Percentiles rank a stretch among this genome's conserved stretches.
Evolutionary conservation across 2,888 invertebrate genomes (phyloP).

Genomic region (Podabrus alpinus): DNA sequence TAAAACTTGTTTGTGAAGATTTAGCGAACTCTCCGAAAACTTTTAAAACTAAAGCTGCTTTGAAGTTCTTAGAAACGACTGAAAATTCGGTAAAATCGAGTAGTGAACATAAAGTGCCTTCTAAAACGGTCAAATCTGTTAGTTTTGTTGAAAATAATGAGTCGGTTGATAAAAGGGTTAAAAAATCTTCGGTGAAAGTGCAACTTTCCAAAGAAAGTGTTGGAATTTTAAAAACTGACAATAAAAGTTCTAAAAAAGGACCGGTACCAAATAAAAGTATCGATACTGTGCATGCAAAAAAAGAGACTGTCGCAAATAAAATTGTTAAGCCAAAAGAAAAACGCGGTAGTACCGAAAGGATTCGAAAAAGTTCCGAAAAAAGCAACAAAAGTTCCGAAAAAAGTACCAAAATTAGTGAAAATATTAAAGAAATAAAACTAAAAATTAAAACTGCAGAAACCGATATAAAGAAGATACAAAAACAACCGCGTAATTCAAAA

Average conservation of each 20-base stretch:
- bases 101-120: neutral
- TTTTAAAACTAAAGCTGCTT: constrained; percentile 25
- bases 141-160: neutral
- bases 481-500: neutral
- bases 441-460: neutral
- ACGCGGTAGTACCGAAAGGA: neutral
- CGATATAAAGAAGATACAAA: neutral
- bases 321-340: neutral
- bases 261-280: neutral
- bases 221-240: neutral
- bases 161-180: neutral
- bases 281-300: neutral
- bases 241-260: neutral
- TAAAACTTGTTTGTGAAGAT: neutral
- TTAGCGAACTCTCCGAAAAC: neutral
- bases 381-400: neutral
- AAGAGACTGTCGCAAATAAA: neutral
- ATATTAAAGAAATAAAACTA: neutral
- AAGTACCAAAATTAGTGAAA: neutral
- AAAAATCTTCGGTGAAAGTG: neutral
- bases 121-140: neutral
- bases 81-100: neutral
- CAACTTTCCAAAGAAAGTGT: neutral
- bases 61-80: constrained; percentile 2
- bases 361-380: neutral